These are phyloP conservation scores for Liolophura sinensis DNA, from an alignment of 1,140 invertebrate genomes.

Conservation along the genomic window DNA sequence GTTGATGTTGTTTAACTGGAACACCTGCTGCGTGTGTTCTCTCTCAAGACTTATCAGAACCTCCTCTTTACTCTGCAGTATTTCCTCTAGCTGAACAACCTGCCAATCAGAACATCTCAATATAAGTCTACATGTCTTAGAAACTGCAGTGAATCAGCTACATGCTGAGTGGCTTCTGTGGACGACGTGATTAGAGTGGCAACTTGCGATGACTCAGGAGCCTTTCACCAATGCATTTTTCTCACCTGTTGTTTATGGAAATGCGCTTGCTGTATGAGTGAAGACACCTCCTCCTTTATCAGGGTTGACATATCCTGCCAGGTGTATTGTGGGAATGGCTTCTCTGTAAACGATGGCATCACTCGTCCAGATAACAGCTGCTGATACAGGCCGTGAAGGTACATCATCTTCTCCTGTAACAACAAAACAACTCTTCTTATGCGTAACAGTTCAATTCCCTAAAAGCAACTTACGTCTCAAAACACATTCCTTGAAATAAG, in stretches of 20 bases:
- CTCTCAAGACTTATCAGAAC: constrained; percentile 37
- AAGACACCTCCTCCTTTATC: constrained; percentile 47
- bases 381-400: constrained; percentile 51
- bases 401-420: constrained; percentile 44
- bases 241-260: no score
- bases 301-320: constrained; percentile 45
- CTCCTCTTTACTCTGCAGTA: constrained; percentile 32
- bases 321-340: constrained; percentile 31
- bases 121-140: no score
- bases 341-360: constrained; percentile 25
- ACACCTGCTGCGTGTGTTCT: constrained; percentile 46
- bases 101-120: constrained; percentile 12
- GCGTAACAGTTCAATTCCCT: no score
- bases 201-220: no score
- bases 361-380: constrained; percentile 38
- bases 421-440: background rate
- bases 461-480: no score
- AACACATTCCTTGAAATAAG: no score
- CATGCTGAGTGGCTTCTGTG: no score
- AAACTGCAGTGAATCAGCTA: no score
- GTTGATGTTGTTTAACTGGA: constrained; percentile 38
- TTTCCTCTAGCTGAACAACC: constrained; percentile 35
- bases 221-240: no score
- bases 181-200: no score
- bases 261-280: constrained; percentile 16